These are phyloP conservation scores for Acyrthosiphon pisum DNA, from an alignment of 1,140 invertebrate species.

Conservation along the genomic window DNA sequence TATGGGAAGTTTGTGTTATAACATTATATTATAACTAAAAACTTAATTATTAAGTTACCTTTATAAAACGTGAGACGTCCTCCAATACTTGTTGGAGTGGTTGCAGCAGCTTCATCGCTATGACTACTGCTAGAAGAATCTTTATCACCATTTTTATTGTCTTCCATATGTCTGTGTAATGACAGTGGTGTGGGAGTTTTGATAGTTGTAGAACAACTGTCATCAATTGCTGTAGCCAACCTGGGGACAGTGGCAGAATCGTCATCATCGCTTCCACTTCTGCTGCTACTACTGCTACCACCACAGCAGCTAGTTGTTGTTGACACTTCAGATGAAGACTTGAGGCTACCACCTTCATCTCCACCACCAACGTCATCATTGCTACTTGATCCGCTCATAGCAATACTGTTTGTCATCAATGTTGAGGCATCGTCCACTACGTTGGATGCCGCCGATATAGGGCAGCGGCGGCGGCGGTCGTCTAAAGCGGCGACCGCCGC, in stretches of 20 bases:
- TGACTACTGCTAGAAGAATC: not conserved
- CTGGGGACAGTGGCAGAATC: not conserved
- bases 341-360: not conserved
- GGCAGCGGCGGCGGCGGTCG: conserved; percentile 44
- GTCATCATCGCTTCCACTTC: conserved; percentile 28
- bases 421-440: not conserved
- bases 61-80: conserved; percentile 41
- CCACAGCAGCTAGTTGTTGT: conserved; percentile 1
- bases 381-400: not conserved
- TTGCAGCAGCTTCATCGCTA: not conserved
- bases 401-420: not conserved
- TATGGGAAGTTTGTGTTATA: not conserved
- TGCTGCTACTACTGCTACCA: conserved; percentile 3
- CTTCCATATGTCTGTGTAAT: not conserved
- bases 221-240: not conserved
- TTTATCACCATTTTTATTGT: not conserved
- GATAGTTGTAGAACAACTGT: not conserved
- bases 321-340: not conserved
- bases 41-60: not conserved
- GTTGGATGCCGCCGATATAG: conserved; percentile 13
- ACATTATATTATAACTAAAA: too few relatives aligned
- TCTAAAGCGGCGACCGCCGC: conserved; percentile 30
- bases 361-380: not conserved
- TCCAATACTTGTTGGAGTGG: not conserved
- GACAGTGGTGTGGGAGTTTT: not conserved